Conservation (phyloP, 2,797 vertebrate genomes). For the Megalops cyprinoides region DNA sequence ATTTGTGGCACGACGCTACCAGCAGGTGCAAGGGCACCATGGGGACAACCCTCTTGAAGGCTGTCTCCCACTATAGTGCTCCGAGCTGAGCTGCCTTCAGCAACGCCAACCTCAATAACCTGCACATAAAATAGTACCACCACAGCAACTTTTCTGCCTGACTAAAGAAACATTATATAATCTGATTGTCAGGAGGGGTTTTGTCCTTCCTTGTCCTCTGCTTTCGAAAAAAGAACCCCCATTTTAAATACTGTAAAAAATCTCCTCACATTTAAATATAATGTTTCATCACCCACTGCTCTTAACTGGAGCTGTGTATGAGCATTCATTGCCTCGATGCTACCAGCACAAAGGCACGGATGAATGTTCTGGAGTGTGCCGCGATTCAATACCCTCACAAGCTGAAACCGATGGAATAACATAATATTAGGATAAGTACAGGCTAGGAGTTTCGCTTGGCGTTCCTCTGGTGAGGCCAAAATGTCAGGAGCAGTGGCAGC, state of each 20-base stretch:
- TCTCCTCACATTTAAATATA: too few relatives aligned
- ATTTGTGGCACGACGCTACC: neutral
- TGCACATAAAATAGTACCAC: neutral
- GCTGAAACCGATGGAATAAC: too few relatives aligned
- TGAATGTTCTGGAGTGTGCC: too few relatives aligned
- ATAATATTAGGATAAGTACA: too few relatives aligned
- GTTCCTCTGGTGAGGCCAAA: neutral
- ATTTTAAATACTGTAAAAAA: too few relatives aligned
- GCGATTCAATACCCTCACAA: too few relatives aligned
- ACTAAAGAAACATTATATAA: neutral
- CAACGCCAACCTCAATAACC: neutral
- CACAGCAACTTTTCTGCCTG: neutral
- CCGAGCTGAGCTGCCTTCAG: neutral
- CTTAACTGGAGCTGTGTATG: too few relatives aligned
- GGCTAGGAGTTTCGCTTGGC: neutral
- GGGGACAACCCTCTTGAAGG: too few relatives aligned
- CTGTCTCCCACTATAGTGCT: neutral
- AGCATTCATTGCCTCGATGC: too few relatives aligned
- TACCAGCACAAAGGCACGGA: too few relatives aligned
- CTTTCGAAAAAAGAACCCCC: constrained; percentile 48
- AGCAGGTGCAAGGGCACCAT: neutral
- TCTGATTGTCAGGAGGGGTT: constrained; percentile 38
- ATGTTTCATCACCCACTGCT: too few relatives aligned
- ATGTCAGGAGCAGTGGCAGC: neutral
- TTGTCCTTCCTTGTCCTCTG: constrained; percentile 41